phyloP scores from a whole-genome alignment of 1,140 invertebrate genomes.

The Orchestia grillus region DNA sequence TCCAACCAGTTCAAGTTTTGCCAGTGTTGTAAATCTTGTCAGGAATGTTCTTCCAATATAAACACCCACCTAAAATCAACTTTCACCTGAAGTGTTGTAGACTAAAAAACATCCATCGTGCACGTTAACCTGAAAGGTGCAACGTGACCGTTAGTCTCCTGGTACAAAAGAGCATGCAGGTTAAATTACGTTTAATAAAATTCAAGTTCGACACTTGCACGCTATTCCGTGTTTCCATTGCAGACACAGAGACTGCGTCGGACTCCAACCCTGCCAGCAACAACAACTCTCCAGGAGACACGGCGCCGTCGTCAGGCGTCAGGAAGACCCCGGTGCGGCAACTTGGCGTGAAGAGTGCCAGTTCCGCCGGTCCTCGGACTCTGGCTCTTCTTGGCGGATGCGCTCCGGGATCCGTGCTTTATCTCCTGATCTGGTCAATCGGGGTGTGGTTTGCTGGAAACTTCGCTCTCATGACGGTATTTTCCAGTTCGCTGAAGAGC shows the following conservation, averaged over 20 bases:
- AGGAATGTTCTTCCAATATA: no score
- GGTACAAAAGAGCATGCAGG: neutral
- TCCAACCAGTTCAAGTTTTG: no score
- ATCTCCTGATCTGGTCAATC: constrained; percentile 31
- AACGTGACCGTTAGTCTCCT: neutral
- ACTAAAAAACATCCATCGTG: no score
- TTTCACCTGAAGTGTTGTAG: no score
- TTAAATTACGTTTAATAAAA: neutral
- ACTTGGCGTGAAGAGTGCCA: constrained; percentile 63
- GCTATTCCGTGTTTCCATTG: neutral
- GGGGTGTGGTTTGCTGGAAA: constrained; percentile 35
- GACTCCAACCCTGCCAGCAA: constrained; percentile 24
- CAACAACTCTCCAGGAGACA: constrained; percentile 18
- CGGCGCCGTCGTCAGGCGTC: constrained; percentile 33
- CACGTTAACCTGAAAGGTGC: no score
- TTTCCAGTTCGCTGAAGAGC: constrained; percentile 30
- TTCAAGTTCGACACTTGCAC: neutral
- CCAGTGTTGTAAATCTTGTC: no score
- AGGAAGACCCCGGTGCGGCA: constrained; percentile 62
- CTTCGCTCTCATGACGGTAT: neutral
- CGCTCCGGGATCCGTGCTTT: constrained; percentile 37
- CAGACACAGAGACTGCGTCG: constrained; percentile 39
- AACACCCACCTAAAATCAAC: no score
- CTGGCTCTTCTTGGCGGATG: constrained; percentile 47
- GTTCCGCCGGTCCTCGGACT: constrained; percentile 62